Base-by-base conservation (phyloP, 2,797 vertebrate genomes). In the Graptemys geographica region DNA sequence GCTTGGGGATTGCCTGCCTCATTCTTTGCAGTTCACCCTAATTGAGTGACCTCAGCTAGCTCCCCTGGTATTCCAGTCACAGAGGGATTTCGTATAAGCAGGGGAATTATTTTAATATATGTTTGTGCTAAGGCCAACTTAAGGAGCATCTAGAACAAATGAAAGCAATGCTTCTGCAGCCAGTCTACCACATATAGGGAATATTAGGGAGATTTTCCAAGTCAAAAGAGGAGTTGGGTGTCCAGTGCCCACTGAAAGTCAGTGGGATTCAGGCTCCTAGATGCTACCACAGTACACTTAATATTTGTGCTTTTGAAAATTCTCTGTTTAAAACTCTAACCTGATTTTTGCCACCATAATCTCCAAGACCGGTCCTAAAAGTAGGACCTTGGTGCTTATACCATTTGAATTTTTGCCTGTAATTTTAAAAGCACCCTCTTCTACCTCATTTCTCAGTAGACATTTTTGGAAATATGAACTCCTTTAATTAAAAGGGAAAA, bases 361-460 rank as follows among this genome's bases (percentile, higher is more conserved):
- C 92, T 89, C 51, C 37, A 79, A 89, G 51, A 33, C n/a, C 87
- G 21, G 15, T 76, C 83, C 86, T 86, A 52, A 76, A 94, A 92
- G 31, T 62, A 92, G 84, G 11, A 9, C 49, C 69, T 11, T 84
- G 2, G 81, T 37, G 28, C 79, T 92, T 95, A 31, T 89, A 83
- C 83, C 0, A 95, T 91, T 95, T 92, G 21, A 65, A 84, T 95
- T 94, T 93, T 89, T 49, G 37, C 56, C 84, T 86, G 44, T 80
- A 95, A 90, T 55, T 41, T 37, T 78, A 95, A 95, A 92, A 93
- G 76, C 90, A 86, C 86, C 91, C 74, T 85, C 92, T 95, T 95
- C 55, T 47, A 53, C 53, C 94, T 94, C 44, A 92, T 95, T 97
- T 93, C 84, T 93, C 88, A 81, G 11, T 84, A 19, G 86, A 79